Conservation (phyloP, 2,888 invertebrate genomes). For the Galerucella pusilla region DNA sequence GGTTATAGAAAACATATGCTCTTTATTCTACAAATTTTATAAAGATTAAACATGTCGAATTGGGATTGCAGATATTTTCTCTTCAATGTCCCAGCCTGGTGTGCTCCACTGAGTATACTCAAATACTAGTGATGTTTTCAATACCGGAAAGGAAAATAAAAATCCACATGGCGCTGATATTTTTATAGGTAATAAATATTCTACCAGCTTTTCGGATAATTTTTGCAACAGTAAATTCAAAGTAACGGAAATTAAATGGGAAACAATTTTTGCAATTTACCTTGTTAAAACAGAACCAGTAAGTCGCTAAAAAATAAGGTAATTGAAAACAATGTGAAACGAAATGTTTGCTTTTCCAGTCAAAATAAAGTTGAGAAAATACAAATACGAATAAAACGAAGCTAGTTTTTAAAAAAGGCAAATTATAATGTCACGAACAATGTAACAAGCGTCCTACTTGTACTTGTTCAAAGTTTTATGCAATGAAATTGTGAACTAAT, state of each 20-base stretch:
- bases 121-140: conserved; percentile 25
- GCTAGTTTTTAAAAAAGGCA: background rate
- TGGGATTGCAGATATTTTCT: background rate
- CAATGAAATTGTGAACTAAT: background rate
- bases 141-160: conserved; percentile 38
- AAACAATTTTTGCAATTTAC: conserved; percentile 29
- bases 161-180: conserved; percentile 39
- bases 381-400: background rate
- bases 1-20: background rate
- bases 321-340: conserved; percentile 9
- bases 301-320: background rate
- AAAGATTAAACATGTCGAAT: background rate
- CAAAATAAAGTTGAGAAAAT: background rate
- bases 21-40: background rate
- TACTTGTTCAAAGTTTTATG: background rate
- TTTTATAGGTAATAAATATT: conserved; percentile 41
- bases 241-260: conserved; percentile 34
- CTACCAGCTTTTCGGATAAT: conserved; percentile 29
- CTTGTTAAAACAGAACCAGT: conserved; percentile 20
- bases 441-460: background rate
- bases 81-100: background rate
- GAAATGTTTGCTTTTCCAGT: background rate
- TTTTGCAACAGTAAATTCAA: conserved; percentile 32
- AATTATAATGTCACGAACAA: background rate
- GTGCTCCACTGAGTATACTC: conserved; percentile 9